Conservation (phyloP, 1,140 invertebrate genomes). For the Steinernema feltiae region DNA sequence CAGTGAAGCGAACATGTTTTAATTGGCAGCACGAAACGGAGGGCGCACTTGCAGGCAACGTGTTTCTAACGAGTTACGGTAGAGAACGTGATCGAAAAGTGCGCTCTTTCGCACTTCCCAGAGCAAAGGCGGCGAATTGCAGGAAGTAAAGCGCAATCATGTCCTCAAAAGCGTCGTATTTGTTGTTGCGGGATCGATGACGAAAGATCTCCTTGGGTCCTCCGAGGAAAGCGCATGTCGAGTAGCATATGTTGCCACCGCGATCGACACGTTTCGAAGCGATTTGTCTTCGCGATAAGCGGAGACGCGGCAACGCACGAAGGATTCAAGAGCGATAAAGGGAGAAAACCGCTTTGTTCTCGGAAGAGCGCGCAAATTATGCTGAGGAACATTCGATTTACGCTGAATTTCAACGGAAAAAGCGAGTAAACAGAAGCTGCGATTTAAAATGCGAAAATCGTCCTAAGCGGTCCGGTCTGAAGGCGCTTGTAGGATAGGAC, state of each 20-base stretch:
- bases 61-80: no score
- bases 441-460: conserved; percentile 11
- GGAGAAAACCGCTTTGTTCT: not conserved
- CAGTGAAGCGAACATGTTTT: no score
- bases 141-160: not conserved
- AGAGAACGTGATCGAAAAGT: no score
- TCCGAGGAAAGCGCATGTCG: not conserved
- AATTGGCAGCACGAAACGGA: no score
- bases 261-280: not conserved
- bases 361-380: not conserved
- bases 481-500: not conserved
- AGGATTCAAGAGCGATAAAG: not conserved
- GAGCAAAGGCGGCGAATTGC: no score
- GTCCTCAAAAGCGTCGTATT: not conserved
- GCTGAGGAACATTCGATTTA: conserved; percentile 2
- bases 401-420: no score
- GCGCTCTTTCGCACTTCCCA: no score
- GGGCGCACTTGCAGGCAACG: no score
- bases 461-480: not conserved
- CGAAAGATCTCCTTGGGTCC: not conserved
- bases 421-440: not conserved
- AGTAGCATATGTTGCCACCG: conserved; percentile 12
- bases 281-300: conserved; percentile 1
- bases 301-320: not conserved
- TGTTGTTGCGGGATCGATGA: not conserved